These are phyloP conservation scores for Caenorhabditis briggsae DNA, from an alignment of 1,140 invertebrate genomes.

Conservation along the genomic window DNA sequence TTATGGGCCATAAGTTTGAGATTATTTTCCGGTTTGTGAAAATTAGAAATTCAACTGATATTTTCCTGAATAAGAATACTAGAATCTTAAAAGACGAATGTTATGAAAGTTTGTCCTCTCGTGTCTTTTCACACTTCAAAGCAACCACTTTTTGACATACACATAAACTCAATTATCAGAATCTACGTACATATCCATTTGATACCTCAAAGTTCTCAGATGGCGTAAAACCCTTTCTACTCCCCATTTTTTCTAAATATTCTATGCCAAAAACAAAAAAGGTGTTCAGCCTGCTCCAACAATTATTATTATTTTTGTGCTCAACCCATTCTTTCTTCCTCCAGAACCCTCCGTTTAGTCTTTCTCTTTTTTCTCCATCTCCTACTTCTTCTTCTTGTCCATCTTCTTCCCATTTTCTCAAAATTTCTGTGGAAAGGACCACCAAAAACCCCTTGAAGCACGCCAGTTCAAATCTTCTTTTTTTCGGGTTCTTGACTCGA, in stretches of 20 bases:
- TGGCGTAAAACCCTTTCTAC: neutral
- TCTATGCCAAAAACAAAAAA: neutral
- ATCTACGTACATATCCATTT: too few species aligned
- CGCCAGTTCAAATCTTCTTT: constrained; percentile 2
- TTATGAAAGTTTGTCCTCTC: too few species aligned
- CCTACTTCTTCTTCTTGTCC: neutral
- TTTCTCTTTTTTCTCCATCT: neutral
- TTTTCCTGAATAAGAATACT: too few species aligned
- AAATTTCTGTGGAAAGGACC: neutral
- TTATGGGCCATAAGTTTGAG: too few species aligned
- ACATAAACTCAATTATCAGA: neutral
- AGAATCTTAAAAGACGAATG: too few species aligned
- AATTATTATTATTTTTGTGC: neutral
- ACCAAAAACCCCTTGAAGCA: constrained; percentile 32
- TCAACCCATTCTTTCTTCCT: neutral
- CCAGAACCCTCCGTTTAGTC: neutral
- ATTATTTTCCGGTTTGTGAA: too few species aligned
- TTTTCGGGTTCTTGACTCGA: neutral
- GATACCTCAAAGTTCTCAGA: neutral
- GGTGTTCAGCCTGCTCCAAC: constrained; percentile 2
- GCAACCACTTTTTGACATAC: neutral
- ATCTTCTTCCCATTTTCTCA: neutral
- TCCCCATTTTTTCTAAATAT: too few species aligned
- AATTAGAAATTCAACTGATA: too few species aligned
- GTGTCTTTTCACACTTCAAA: too few species aligned